phyloP scores from a whole-genome alignment of 1,140 invertebrate species.

The Neodiprion virginianus region DNA sequence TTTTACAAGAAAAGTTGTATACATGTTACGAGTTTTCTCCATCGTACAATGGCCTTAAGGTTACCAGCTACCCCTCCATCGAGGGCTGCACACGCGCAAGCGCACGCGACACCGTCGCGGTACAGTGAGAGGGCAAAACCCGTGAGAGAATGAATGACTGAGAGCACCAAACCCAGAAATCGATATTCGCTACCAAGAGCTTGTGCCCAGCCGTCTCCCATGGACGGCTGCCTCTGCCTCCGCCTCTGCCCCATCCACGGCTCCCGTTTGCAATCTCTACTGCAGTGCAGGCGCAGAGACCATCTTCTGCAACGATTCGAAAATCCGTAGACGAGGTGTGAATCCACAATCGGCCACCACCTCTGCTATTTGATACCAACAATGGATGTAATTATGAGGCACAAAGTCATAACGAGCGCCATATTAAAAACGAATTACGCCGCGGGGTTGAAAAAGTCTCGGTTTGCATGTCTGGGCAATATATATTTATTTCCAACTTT shows the following conservation, averaged over 20 bases:
- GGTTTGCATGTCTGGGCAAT: too few relatives aligned
- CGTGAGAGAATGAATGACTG: constrained; percentile 47
- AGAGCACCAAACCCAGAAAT: constrained; percentile 47
- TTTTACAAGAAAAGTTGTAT: too few relatives aligned
- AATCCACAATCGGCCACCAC: too few relatives aligned
- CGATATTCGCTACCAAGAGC: constrained; percentile 53
- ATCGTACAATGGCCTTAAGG: background rate
- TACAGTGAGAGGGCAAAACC: constrained; percentile 5
- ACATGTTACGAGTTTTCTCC: background rate
- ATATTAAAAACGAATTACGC: too few relatives aligned
- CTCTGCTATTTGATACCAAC: too few relatives aligned
- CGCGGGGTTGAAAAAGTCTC: background rate
- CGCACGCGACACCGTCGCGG: background rate
- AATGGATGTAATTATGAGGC: too few relatives aligned
- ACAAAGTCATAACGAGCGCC: too few relatives aligned
- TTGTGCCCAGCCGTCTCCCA: constrained; percentile 19
- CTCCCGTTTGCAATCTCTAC: background rate
- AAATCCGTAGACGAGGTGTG: too few relatives aligned
- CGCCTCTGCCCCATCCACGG: background rate
- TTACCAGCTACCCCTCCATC: background rate
- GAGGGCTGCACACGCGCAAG: constrained; percentile 18
- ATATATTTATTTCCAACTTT: too few relatives aligned
- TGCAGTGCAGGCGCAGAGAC: too few relatives aligned
- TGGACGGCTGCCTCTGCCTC: constrained; percentile 27
- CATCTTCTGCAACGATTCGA: too few relatives aligned